Percentiles rank a stretch among this genome's conserved stretches.
Conservation (phyloP, 2,797 vertebrate genomes). For the Pteronotus mesoamericanus region DNA sequence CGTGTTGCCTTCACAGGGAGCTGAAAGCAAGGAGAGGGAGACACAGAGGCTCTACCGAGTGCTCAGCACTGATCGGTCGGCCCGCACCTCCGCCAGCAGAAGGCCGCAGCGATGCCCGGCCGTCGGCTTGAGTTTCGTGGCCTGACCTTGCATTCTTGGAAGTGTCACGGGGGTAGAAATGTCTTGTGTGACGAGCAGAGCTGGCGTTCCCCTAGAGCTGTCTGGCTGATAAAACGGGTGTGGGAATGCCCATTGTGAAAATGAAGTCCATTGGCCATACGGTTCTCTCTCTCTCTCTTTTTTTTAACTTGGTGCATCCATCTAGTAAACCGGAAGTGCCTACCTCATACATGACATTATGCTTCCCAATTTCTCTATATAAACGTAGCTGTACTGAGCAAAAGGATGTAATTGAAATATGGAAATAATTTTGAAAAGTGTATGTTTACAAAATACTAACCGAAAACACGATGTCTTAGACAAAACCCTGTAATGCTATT, state of each 20-base stretch:
- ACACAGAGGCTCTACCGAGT: not conserved
- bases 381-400: not conserved
- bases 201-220: not conserved
- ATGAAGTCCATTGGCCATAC: not conserved
- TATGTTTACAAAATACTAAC: not conserved
- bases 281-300: not conserved
- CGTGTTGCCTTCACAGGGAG: conserved; percentile 94
- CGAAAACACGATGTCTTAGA: not conserved
- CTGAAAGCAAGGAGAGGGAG: conserved; percentile 80
- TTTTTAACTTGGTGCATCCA: not conserved
- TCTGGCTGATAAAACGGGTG: not conserved
- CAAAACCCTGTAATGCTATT: not conserved
- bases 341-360: rapidly evolving
- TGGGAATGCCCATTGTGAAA: not conserved
- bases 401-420: not conserved
- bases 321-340: not conserved
- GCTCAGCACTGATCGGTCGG: not conserved
- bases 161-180: rapidly evolving
- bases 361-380: not conserved
- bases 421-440: not conserved
- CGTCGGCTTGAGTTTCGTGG: not conserved
- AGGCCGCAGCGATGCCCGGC: not conserved
- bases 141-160: not conserved
- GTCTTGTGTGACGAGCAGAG: not conserved
- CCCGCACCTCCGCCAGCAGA: not conserved